Conservation (phyloP, 1,140 invertebrate genomes). For the Drosophila trapezifrons region DNA sequence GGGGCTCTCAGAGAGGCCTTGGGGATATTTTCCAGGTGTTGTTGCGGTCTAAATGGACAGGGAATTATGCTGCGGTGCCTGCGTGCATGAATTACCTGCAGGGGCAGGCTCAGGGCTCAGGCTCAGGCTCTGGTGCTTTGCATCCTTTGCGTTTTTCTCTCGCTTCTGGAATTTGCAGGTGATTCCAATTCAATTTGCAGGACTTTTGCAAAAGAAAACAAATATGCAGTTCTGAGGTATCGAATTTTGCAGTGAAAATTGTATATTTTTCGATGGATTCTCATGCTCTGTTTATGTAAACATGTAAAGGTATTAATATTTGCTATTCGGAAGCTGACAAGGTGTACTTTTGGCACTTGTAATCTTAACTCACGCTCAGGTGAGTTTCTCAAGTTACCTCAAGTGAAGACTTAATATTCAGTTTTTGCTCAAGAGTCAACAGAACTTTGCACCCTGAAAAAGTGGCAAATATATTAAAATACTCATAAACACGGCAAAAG, state of each 20-base stretch:
- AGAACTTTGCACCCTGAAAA: neutral
- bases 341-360: too few relatives aligned
- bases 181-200: neutral
- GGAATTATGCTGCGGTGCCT: conserved; percentile 6
- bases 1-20: conserved; percentile 20
- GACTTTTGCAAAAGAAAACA: neutral
- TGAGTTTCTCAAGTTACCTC: too few relatives aligned
- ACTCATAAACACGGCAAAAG: neutral
- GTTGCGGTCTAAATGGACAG: conserved; percentile 30
- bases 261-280: too few relatives aligned
- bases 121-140: neutral
- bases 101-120: neutral
- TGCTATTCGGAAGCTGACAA: too few relatives aligned
- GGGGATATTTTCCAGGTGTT: conserved; percentile 24
- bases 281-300: too few relatives aligned
- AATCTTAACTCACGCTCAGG: too few relatives aligned
- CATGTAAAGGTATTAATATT: too few relatives aligned
- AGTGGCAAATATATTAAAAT: neutral
- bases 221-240: neutral
- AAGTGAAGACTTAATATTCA: too few relatives aligned
- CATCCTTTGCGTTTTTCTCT: neutral
- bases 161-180: neutral
- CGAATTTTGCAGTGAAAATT: too few relatives aligned
- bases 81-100: conserved; percentile 2
- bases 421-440: too few relatives aligned